Percentiles rank a stretch among this genome's conserved stretches.
These are phyloP conservation scores for Ceraclea dissimilis DNA, from an alignment of 2,888 invertebrate genomes.

Conservation along the genomic window DNA sequence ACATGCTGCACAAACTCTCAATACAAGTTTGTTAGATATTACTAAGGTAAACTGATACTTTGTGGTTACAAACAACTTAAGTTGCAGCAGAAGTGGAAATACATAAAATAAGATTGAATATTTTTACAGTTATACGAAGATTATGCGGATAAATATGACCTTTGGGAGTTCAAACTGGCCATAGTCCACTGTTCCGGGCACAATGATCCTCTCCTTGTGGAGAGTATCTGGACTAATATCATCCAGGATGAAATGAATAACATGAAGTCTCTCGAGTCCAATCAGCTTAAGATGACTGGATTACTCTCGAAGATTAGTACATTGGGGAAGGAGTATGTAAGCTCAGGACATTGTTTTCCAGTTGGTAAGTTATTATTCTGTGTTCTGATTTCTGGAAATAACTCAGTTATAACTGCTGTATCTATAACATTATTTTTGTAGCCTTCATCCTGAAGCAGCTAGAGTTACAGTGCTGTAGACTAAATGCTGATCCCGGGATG, in stretches of 20 bases:
- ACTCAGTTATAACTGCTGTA: too few relatives aligned
- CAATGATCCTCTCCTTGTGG: slow-evolving; percentile 78
- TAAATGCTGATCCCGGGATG: slow-evolving; percentile 63
- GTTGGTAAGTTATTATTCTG: slow-evolving; percentile 50
- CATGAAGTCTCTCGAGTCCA: slow-evolving; percentile 39
- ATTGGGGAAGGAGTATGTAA: slow-evolving; percentile 69
- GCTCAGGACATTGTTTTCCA: slow-evolving; percentile 83
- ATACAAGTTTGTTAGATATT: slow-evolving; percentile 77
- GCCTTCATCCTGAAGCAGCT: slow-evolving; percentile 73
- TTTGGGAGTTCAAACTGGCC: slow-evolving; percentile 91
- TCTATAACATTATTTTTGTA: slow-evolving; percentile 32
- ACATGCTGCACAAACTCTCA: slow-evolving; percentile 60
- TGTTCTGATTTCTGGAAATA: too few relatives aligned
- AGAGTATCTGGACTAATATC: slow-evolving; percentile 88
- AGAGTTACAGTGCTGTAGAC: slow-evolving; percentile 68
- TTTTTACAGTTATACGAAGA: slow-evolving; percentile 71
- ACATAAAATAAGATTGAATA: too few relatives aligned
- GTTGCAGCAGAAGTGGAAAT: too few relatives aligned
- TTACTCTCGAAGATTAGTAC: slow-evolving; percentile 70
- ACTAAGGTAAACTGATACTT: slow-evolving; percentile 55
- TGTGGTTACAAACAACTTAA: too few relatives aligned
- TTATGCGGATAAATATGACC: slow-evolving; percentile 81
- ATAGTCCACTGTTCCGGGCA: slow-evolving; percentile 94
- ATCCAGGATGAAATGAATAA: slow-evolving; percentile 53
- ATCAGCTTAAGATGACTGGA: slow-evolving; percentile 54